A percentile compares a stretch with the other conserved stretches of the same genome.
Evolutionary conservation across 2,113 vertebrate species (phyloP).

Genomic region (Burhinus oedicnemus): DNA sequence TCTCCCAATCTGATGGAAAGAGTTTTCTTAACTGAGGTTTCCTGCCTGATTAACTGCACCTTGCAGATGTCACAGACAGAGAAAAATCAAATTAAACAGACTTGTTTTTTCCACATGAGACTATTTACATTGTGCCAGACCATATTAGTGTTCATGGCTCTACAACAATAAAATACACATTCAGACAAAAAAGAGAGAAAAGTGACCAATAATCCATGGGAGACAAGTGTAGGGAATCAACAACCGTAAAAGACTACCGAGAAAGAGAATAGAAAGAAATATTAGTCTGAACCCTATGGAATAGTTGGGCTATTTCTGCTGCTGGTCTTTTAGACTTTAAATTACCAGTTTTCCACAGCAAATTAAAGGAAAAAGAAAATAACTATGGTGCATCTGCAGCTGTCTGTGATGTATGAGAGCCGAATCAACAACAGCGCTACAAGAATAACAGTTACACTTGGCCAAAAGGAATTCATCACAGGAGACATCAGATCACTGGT

Average conservation of each 20-base stretch:
- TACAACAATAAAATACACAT: background rate
- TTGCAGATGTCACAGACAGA: background rate
- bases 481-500: background rate
- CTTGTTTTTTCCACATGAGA: background rate
- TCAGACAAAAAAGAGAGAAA: background rate
- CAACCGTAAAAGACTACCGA: background rate
- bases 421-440: background rate
- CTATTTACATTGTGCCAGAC: background rate
- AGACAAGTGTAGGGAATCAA: background rate
- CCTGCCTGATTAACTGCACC: background rate
- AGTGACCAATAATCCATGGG: background rate
- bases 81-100: background rate
- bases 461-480: background rate
- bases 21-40: background rate
- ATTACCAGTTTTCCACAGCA: background rate
- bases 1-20: background rate
- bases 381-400: background rate
- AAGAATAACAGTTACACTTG: background rate
- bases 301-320: background rate
- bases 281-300: background rate
- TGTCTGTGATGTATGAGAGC: background rate
- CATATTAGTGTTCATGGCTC: background rate
- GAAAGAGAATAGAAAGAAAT: background rate
- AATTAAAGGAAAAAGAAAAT: slow-evolving; percentile 15
- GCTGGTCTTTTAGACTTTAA: background rate